Evolutionary conservation across 2,888 invertebrate genomes (phyloP), one percentile per base, ranked within the genome.

Genomic region (Aspidapion aeneum): DNA sequence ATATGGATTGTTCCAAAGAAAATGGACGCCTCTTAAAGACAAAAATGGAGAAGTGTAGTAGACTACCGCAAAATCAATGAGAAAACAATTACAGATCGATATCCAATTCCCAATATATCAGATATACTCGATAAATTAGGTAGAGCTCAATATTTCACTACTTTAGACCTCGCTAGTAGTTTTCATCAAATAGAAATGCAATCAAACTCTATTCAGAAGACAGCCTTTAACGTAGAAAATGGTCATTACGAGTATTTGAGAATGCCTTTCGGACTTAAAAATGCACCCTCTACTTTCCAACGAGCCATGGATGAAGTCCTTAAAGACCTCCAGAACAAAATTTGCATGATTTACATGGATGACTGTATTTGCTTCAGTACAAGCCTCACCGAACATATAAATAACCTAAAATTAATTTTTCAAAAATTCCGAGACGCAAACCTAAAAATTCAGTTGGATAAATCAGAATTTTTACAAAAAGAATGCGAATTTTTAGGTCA

Each of bases 181-280:
- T n/a, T n/a, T n/a, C n/a, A n/a, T n/a, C n/a, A 69, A 54, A 70
- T 70, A 1, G 62, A 68, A 51, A 69, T 69, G 66, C 22, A 61
- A 7, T 52, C 57, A 19, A 35, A 59, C 1, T 56, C 56, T 16
- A 68, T 68, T 12, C 55, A n/a, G 9, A 64, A 67, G 56, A 70
- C 69, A 18, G 68, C 69, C 9, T 70, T 69, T 35, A 64, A 22
- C 22, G 60, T 57, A 1, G 61, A 66, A 52, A 65, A 66, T 21
- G 63, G 65, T 1, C 66, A 69, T 21, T 69, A 67, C 19, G 63
- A 67, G 62, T 68, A 57, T 17, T 12, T 63, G 2, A 49, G 72
- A 18, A 73, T 74, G 72, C 70, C 71, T 0, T 73, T 74, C 51
- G 73, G 72, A 58, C 61, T 72, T 18, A 70, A 71, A 63, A 70